Evolutionary conservation across 1,140 invertebrate genomes (phyloP).

Genomic region (Wiebesia pumilae): DNA sequence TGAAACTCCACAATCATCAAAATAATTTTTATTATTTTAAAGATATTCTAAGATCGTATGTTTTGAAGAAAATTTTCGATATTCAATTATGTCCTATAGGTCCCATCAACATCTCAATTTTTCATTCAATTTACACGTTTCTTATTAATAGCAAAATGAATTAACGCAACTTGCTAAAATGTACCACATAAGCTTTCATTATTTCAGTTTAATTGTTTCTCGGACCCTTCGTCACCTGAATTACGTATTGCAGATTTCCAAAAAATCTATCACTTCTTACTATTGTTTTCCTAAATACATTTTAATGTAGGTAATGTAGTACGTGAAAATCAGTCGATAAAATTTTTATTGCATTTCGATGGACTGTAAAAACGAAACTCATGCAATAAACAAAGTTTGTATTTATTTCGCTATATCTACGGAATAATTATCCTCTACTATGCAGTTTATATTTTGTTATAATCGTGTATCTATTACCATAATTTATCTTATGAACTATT

Average conservation of each 20-base stretch:
- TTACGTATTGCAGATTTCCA: not conserved
- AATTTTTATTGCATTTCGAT: conserved; percentile 10
- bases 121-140: no score
- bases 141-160: no score
- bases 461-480: not conserved
- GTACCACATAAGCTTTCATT: no score
- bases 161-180: no score
- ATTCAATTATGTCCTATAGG: no score
- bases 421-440: not conserved
- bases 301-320: not conserved
- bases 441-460: not conserved
- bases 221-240: not conserved
- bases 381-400: not conserved
- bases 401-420: not conserved
- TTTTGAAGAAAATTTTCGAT: no score
- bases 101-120: no score
- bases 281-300: not conserved
- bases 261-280: not conserved
- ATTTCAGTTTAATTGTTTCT: not conserved
- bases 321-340: not conserved
- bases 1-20: no score
- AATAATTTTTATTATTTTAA: no score
- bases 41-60: no score
- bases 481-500: not conserved
- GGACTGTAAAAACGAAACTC: not conserved